Percentiles rank a stretch among this genome's conserved stretches.
Evolutionary conservation across 2,888 invertebrate species (phyloP).

Genomic region (Sycophila texana): DNA sequence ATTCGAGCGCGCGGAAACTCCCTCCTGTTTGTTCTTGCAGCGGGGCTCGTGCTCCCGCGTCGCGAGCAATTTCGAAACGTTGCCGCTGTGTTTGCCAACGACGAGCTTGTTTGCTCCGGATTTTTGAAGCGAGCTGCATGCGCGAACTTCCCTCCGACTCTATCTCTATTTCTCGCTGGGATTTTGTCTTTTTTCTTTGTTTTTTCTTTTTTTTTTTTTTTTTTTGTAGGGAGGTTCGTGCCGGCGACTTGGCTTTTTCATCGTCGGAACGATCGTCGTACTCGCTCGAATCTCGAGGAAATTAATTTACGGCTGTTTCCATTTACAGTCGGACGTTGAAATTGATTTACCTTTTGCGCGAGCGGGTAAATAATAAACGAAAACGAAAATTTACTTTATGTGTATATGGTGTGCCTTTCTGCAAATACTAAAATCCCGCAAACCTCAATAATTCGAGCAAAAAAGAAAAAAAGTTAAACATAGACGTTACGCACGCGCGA

Average conservation of each 20-base stretch:
- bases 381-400: too few relatives aligned
- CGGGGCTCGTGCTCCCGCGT: neutral
- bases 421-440: too few relatives aligned
- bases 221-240: neutral
- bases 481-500: too few relatives aligned
- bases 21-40: neutral
- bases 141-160: neutral
- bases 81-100: conserved; percentile 5
- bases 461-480: too few relatives aligned
- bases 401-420: too few relatives aligned
- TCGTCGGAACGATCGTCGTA: neutral
- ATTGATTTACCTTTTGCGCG: too few relatives aligned
- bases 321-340: too few relatives aligned
- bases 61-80: neutral
- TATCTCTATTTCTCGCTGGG: too few relatives aligned
- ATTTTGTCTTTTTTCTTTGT: neutral
- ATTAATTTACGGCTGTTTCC: too few relatives aligned
- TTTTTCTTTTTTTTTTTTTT: neutral
- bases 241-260: neutral
- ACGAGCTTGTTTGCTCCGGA: neutral
- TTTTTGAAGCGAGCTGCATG: neutral
- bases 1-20: neutral
- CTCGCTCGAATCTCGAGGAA: too few relatives aligned
- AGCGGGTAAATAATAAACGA: too few relatives aligned
- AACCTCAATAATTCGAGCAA: too few relatives aligned